These are phyloP conservation scores for Diceros bicornis DNA, from an alignment of 2,797 vertebrate species.

Conservation along the genomic window DNA sequence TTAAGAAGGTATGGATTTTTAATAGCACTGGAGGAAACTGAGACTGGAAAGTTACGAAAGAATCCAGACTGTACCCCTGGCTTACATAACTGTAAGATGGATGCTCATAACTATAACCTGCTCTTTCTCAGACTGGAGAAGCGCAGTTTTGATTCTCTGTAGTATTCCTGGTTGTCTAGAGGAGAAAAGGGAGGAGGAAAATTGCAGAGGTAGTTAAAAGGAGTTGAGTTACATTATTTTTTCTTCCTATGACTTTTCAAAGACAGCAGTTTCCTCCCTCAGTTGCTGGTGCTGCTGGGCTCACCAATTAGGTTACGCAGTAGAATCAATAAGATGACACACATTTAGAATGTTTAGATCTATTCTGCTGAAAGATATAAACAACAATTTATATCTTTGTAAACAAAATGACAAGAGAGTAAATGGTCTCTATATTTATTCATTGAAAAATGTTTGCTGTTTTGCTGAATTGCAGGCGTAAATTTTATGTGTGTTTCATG, in stretches of 20 bases:
- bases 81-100: not conserved
- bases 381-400: not conserved
- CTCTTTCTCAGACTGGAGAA: not conserved
- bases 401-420: not conserved
- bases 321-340: not conserved
- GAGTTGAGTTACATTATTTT: not conserved
- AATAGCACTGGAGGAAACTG: not conserved
- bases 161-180: not conserved
- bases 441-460: not conserved
- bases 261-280: not conserved
- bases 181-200: not conserved
- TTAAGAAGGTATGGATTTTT: not conserved
- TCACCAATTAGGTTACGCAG: not conserved
- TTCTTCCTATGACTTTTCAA: not conserved
- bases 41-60: not conserved
- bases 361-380: not conserved
- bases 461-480: not conserved
- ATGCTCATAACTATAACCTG: not conserved
- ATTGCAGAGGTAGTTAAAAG: not conserved
- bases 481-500: not conserved
- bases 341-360: not conserved
- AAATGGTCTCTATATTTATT: not conserved
- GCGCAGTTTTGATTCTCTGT: not conserved
- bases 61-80: not conserved
- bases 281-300: not conserved